A percentile compares a stretch with the other conserved stretches of the same genome.
Conservation (phyloP, 2,888 invertebrate species). For the Germaria angustata region DNA sequence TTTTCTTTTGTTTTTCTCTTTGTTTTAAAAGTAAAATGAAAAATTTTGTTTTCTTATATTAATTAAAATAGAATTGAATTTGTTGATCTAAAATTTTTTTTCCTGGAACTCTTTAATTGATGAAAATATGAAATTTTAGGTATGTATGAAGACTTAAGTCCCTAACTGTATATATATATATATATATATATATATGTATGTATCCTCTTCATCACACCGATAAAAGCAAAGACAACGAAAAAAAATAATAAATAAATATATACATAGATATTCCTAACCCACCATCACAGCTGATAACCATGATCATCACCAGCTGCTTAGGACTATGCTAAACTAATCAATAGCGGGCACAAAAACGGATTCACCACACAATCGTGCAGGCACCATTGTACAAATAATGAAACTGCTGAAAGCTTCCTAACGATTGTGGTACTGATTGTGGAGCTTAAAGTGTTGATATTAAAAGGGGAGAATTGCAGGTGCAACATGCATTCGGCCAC, state of each 20-base stretch:
- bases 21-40: too few relatives aligned
- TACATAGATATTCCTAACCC: conserved; percentile 30
- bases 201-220: not conserved
- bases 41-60: too few relatives aligned
- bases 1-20: too few relatives aligned
- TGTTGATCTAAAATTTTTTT: too few relatives aligned
- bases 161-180: too few relatives aligned
- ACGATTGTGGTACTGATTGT: not conserved
- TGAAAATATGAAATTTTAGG: too few relatives aligned
- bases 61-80: too few relatives aligned
- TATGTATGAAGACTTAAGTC: too few relatives aligned
- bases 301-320: not conserved
- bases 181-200: not conserved
- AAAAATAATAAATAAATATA: conserved; percentile 28
- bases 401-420: conserved; percentile 3
- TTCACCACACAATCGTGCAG: not conserved
- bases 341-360: conserved; percentile 5
- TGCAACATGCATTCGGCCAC: conserved; percentile 20
- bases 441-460: conserved; percentile 11
- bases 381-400: conserved; percentile 31
- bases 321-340: conserved; percentile 11
- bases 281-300: conserved; percentile 30
- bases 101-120: too few relatives aligned
- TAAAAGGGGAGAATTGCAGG: conserved; percentile 11
- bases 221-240: conserved; percentile 7